Evolutionary conservation across 2,113 vertebrate genomes (phyloP).

Genomic region (Catharus minimus): DNA sequence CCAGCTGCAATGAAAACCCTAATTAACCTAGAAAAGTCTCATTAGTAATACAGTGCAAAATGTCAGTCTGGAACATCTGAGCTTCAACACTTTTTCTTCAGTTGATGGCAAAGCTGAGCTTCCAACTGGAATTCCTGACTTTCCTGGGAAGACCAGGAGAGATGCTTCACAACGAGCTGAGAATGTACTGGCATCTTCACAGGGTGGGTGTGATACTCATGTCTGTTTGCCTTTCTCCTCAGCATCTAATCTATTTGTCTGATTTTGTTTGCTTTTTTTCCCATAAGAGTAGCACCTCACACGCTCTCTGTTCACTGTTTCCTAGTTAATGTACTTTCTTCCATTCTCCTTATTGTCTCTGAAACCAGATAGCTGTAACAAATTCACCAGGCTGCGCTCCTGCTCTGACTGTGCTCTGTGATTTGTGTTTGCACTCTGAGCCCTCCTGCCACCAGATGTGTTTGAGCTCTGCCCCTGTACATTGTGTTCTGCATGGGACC

Average conservation of each 20-base stretch:
- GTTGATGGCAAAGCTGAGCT: not conserved
- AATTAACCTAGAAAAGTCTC: not conserved
- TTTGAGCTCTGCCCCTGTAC: not conserved
- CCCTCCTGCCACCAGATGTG: not conserved
- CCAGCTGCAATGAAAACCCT: not conserved
- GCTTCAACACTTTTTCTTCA: not conserved
- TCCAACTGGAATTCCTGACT: not conserved
- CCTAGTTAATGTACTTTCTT: not conserved
- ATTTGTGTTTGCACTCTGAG: not conserved
- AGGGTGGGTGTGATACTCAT: not conserved
- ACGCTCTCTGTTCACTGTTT: not conserved
- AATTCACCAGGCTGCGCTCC: not conserved
- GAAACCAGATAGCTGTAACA: not conserved
- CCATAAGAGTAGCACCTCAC: not conserved
- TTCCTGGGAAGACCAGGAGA: not conserved
- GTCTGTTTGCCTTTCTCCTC: not conserved
- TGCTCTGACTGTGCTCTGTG: not conserved
- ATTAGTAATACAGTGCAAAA: not conserved
- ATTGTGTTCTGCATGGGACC: not conserved
- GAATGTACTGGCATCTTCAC: rapidly evolving
- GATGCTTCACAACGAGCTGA: not conserved
- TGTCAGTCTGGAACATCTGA: not conserved
- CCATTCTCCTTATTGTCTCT: not conserved
- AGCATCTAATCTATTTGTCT: not conserved
- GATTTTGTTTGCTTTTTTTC: not conserved